Base-by-base conservation (phyloP, 2,888 invertebrate species). In the Polydrusus tereticollis region DNA sequence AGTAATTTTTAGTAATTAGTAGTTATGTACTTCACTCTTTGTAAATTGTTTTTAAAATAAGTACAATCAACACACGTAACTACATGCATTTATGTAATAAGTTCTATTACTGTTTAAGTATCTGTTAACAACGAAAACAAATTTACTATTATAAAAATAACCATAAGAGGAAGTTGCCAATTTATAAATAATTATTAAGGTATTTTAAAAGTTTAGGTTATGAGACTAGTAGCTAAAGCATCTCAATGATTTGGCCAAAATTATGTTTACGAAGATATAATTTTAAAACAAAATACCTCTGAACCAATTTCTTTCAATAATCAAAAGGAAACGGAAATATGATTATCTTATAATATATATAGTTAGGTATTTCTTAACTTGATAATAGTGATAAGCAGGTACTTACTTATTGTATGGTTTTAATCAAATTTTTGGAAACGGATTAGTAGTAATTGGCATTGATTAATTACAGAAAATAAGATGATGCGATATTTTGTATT, bases 151-250 rank as follows among this genome's bases (percentile, higher is more conserved):
- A 18, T 29, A 29, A 29, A 55, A 52, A 52, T 52, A 52, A 52
- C 52, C 1, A 16, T 14, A 52, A 21, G 29, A 29, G 52, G 52
- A 55, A 55, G 29, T 55, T 10, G 16, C 14, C 52, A 55, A 55
- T 55, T 55, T 55, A 55, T 10, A 52, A 55, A 55, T 33, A 55
- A 29, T 55, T 26, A 26, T 50, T 50, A 26, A 26, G 6, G 52
- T 29, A 55, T 29, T 55, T 55, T 16, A 18, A 18, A 55, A 55
- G 4, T 16, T 2, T 2, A 0, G 16, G 16, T 26, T 26, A 26
- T 7, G 26, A 7, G n/a, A n/a, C n/a, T n/a, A n/a, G n/a, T n/a
- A n/a, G n/a, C n/a, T n/a, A n/a, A n/a, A n/a, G n/a, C n/a, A n/a
- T n/a, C n/a, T n/a, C n/a, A n/a, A n/a, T n/a, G n/a, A n/a, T n/a